These are phyloP conservation scores for Drosophila nr. perissopoda DNA, from an alignment of 2,888 invertebrate species.

Conservation along the genomic window DNA sequence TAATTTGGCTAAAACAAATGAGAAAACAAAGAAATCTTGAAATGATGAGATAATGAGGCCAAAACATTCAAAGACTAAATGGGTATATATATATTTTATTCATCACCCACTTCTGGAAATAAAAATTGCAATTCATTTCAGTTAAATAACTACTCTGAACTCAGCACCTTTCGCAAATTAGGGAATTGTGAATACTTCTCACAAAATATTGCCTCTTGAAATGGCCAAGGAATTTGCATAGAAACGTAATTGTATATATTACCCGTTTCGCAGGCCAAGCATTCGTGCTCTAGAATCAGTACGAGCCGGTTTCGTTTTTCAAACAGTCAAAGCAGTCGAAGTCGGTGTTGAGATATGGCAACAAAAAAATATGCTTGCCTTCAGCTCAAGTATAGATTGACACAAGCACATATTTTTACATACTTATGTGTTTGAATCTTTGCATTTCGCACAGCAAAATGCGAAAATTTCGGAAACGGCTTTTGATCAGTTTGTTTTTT, in stretches of 20 bases:
- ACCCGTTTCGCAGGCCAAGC: constrained; percentile 20
- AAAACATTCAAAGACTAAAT: neutral
- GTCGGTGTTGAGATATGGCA: neutral
- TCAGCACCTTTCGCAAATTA: neutral
- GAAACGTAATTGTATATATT: constrained; percentile 29
- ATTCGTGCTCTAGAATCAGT: constrained; percentile 59
- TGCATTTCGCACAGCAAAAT: constrained; percentile 33
- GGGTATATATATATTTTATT: neutral
- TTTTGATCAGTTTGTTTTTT: constrained; percentile 29
- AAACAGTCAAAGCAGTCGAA: constrained; percentile 1
- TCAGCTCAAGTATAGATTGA: constrained; percentile 44
- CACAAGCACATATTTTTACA: constrained; percentile 14
- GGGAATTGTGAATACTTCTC: constrained; percentile 1
- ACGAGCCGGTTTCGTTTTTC: constrained; percentile 62
- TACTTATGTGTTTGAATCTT: neutral
- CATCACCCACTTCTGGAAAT: constrained; percentile 1
- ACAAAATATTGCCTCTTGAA: neutral
- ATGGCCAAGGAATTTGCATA: constrained; percentile 42
- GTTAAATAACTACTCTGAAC: constrained; percentile 7
- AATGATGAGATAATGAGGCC: neutral
- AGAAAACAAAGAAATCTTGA: neutral
- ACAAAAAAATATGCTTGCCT: constrained; percentile 23
- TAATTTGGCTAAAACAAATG: neutral
- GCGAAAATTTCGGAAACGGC: constrained; percentile 57
- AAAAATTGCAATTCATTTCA: neutral